phyloP scores from a whole-genome alignment of 2,797 vertebrate species.

The Knipowitschia caucasica region DNA sequence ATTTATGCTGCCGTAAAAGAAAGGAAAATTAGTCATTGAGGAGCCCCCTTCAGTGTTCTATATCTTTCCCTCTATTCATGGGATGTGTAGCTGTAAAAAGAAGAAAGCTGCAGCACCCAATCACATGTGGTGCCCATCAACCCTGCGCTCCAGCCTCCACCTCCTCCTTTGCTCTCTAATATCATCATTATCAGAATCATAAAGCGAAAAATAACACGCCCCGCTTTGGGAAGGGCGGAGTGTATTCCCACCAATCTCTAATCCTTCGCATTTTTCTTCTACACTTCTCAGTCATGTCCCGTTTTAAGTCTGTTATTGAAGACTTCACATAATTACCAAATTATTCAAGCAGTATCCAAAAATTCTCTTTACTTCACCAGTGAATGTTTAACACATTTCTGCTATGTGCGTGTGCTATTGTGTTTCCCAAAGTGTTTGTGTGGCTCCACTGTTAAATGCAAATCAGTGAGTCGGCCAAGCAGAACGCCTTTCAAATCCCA shows the following conservation, averaged over 20 bases:
- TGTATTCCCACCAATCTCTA: conserved; percentile 55
- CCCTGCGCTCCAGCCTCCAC: conserved; percentile 45
- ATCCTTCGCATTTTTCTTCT: conserved; percentile 32
- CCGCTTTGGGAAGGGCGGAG: conserved; percentile 49
- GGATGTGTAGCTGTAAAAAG: conserved; percentile 56
- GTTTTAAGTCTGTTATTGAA: conserved; percentile 30
- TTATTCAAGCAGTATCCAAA: conserved; percentile 15
- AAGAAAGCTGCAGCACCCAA: conserved; percentile 60
- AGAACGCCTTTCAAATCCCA: conserved; percentile 80
- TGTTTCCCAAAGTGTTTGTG: conserved; percentile 57
- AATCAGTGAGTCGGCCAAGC: conserved; percentile 75
- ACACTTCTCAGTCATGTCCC: conserved; percentile 38
- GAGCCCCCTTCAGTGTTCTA: conserved; percentile 55
- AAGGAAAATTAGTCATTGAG: conserved; percentile 80
- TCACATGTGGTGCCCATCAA: conserved; percentile 55
- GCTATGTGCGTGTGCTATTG: conserved; percentile 30
- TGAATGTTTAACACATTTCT: conserved; percentile 12
- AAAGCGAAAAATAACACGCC: conserved; percentile 75
- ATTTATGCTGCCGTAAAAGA: conserved; percentile 84
- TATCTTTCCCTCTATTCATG: conserved; percentile 51
- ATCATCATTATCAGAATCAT: conserved; percentile 76
- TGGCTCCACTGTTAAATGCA: conserved; percentile 77
- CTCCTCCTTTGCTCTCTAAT: conserved; percentile 60
- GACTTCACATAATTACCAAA: conserved; percentile 55
- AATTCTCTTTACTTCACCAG: conserved; percentile 3